Evolutionary conservation across 2,888 invertebrate species (phyloP).

Genomic region (Esperia sulphurella): DNA sequence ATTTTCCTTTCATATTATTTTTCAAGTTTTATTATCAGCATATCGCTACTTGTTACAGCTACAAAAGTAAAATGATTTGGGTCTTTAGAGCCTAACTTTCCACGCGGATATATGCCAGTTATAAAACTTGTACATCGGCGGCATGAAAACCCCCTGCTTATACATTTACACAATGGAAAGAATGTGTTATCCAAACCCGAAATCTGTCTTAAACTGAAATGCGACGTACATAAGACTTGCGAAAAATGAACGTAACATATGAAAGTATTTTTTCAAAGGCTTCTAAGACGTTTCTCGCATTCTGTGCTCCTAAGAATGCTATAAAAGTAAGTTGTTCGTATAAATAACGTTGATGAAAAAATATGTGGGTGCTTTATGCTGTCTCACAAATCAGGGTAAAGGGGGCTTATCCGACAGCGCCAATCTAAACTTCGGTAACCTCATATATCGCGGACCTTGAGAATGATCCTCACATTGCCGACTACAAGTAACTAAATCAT

Average conservation of each 20-base stretch:
- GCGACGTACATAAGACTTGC: slow-evolving; percentile 30
- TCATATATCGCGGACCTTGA: slow-evolving; percentile 6
- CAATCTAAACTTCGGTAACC: slow-evolving; percentile 32
- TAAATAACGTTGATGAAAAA: slow-evolving; percentile 60
- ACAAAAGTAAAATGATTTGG: background rate
- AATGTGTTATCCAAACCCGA: slow-evolving; percentile 17
- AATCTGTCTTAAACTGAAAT: slow-evolving; percentile 33
- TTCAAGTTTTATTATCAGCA: background rate
- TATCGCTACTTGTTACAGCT: background rate
- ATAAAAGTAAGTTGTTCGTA: slow-evolving; percentile 56
- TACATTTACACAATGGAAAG: slow-evolving; percentile 7
- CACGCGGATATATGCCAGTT: too few relatives aligned
- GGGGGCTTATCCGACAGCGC: slow-evolving; percentile 36
- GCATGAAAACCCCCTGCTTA: background rate
- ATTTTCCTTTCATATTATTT: background rate
- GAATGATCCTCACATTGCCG: background rate
- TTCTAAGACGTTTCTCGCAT: slow-evolving; percentile 46
- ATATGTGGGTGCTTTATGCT: slow-evolving; percentile 47
- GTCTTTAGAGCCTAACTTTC: too few relatives aligned
- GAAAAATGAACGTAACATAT: slow-evolving; percentile 45
- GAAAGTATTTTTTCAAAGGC: slow-evolving; percentile 53
- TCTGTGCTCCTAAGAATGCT: slow-evolving; percentile 50
- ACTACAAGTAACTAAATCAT: slow-evolving; percentile 2
- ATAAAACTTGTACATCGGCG: too few relatives aligned
- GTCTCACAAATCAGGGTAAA: slow-evolving; percentile 52